Conservation (phyloP, 2,113 vertebrate genomes). For the Pitta sordida region DNA sequence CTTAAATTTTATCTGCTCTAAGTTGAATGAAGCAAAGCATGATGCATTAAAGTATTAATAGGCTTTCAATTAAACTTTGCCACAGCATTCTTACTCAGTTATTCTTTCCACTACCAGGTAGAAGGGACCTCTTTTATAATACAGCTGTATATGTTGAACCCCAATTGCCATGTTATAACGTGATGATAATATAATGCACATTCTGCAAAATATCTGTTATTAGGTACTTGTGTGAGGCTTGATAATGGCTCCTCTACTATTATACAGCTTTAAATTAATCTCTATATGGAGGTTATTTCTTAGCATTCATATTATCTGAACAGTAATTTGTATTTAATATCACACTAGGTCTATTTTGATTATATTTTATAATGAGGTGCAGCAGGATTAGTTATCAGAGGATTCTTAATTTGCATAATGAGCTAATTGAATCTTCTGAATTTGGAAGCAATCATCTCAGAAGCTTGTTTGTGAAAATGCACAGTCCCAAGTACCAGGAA, state of each 20-base stretch:
- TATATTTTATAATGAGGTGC: slow-evolving; percentile 35
- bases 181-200: background rate
- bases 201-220: slow-evolving; percentile 5
- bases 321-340: slow-evolving; percentile 27
- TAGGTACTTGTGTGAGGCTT: background rate
- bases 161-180: background rate
- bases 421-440: slow-evolving; percentile 24
- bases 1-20: slow-evolving; percentile 42
- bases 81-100: background rate
- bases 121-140: background rate
- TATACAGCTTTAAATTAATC: background rate
- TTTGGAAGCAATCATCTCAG: slow-evolving; percentile 1
- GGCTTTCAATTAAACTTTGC: slow-evolving; percentile 35
- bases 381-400: background rate
- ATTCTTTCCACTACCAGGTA: background rate
- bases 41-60: slow-evolving; percentile 51
- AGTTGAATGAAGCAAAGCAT: slow-evolving; percentile 3
- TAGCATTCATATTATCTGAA: slow-evolving; percentile 5
- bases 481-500: background rate
- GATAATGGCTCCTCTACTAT: background rate
- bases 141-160: background rate
- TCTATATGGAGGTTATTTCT: slow-evolving; percentile 5
- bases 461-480: background rate
- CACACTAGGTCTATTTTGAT: slow-evolving; percentile 20
- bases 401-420: slow-evolving; percentile 44